A percentile compares a stretch with the other conserved stretches of the same genome.
These are phyloP conservation scores for Papilio machaon DNA, from an alignment of 1,140 invertebrate species.

Conservation along the genomic window DNA sequence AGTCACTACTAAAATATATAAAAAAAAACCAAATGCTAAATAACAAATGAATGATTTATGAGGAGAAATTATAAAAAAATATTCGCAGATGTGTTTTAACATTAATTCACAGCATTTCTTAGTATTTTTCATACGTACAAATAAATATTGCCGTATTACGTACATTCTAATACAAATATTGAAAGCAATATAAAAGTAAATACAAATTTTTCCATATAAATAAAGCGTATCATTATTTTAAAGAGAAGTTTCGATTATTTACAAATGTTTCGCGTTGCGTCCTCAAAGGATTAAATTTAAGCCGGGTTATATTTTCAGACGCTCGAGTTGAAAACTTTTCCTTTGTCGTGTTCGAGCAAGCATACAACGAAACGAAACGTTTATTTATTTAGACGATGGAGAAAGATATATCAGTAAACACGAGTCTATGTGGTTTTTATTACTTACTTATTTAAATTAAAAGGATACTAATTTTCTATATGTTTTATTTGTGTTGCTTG, in stretches of 20 bases:
- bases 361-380: conserved; percentile 24
- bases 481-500: neutral
- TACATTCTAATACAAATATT: neutral
- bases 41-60: too few relatives aligned
- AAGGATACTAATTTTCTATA: neutral
- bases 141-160: too few relatives aligned
- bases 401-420: conserved; percentile 30
- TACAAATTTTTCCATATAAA: conserved; percentile 16
- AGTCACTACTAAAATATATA: too few relatives aligned
- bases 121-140: too few relatives aligned
- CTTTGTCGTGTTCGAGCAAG: conserved; percentile 36
- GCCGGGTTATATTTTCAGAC: conserved; percentile 35
- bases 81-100: too few relatives aligned
- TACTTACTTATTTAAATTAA: neutral
- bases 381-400: conserved; percentile 38
- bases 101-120: too few relatives aligned
- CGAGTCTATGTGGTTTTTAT: neutral
- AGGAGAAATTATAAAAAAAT: too few relatives aligned
- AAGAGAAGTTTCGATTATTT: conserved; percentile 30
- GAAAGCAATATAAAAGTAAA: neutral
- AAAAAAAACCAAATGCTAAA: too few relatives aligned
- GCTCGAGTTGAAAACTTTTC: conserved; percentile 37
- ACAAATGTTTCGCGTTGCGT: conserved; percentile 32
- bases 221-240: conserved; percentile 31
- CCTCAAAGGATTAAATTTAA: conserved; percentile 37